Evolutionary conservation across 1,140 invertebrate genomes (phyloP).

Genomic region (Carposina sasakii): DNA sequence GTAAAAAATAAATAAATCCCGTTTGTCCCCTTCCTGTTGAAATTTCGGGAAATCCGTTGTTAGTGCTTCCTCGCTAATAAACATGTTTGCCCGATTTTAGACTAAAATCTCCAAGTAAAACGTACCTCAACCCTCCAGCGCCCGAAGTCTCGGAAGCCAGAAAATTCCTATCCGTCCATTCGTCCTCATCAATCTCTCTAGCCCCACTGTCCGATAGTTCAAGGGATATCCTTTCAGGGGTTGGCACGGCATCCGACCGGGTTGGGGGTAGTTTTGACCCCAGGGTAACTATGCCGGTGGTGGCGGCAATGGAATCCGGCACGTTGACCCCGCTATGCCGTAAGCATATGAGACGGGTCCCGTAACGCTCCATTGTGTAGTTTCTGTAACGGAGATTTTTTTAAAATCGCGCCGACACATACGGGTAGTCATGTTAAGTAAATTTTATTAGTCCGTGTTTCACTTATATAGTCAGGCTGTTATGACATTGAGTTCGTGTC

Average conservation of each 20-base stretch:
- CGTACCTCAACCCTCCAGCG: slow-evolving; percentile 77
- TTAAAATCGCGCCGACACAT: background rate
- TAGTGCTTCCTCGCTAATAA: too few relatives aligned
- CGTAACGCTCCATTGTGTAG: slow-evolving; percentile 54
- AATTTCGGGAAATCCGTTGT: too few relatives aligned
- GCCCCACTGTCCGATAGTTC: slow-evolving; percentile 78
- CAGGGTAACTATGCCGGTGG: slow-evolving; percentile 6
- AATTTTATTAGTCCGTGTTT: too few relatives aligned
- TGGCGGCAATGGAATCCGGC: slow-evolving; percentile 18
- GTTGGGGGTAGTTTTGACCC: background rate
- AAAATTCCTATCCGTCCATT: slow-evolving; percentile 94
- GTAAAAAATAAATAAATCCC: too few relatives aligned
- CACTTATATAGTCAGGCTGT: too few relatives aligned
- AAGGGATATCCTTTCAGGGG: slow-evolving; percentile 84
- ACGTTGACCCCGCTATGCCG: slow-evolving; percentile 43
- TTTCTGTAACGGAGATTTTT: slow-evolving; percentile 35
- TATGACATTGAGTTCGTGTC: too few relatives aligned
- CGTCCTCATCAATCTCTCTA: slow-evolving; percentile 91
- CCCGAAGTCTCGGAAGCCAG: slow-evolving; percentile 78
- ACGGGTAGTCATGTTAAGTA: too few relatives aligned
- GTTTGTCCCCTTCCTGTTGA: too few relatives aligned
- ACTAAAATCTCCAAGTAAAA: background rate
- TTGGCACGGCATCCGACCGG: slow-evolving; percentile 22
- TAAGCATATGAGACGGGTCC: slow-evolving; percentile 46
- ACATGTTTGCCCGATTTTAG: too few relatives aligned